A percentile compares a stretch with the other conserved stretches of the same genome.
These are phyloP conservation scores for Pseudoips prasinana DNA, from an alignment of 2,888 invertebrate species.

Conservation along the genomic window DNA sequence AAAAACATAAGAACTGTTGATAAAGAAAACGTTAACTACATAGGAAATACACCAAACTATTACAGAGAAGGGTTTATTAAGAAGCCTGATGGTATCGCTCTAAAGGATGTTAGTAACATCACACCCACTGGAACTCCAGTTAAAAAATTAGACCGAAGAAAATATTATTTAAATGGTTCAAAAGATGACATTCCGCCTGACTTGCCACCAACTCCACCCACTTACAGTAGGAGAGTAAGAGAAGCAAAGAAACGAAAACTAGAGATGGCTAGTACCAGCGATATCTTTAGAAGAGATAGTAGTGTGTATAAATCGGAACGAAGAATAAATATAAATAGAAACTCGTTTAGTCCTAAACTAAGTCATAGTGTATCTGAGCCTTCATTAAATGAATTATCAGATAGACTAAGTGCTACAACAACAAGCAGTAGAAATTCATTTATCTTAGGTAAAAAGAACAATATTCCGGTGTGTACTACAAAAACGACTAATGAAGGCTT, in stretches of 20 bases:
- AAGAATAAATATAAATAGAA: constrained; percentile 57
- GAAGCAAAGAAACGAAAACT: constrained; percentile 75
- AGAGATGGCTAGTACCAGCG: constrained; percentile 64
- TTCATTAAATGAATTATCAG: constrained; percentile 63
- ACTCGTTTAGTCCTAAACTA: constrained; percentile 46
- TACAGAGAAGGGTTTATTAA: constrained; percentile 82
- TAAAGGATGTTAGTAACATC: constrained; percentile 84
- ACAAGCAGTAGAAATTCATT: constrained; percentile 56
- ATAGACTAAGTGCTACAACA: constrained; percentile 55
- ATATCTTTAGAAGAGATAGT: constrained; percentile 60
- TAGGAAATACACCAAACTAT: constrained; percentile 82
- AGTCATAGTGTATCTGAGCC: constrained; percentile 71
- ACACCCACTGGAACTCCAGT: constrained; percentile 76
- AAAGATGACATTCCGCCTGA: constrained; percentile 63
- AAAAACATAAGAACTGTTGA: constrained; percentile 60
- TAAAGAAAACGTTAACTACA: constrained; percentile 75
- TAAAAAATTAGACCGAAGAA: constrained; percentile 56
- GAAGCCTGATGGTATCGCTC: constrained; percentile 72
- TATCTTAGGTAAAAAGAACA: constrained; percentile 36
- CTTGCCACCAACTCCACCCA: constrained; percentile 67
- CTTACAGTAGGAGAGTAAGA: constrained; percentile 71
- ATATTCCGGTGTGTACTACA: constrained; percentile 60
- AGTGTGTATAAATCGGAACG: constrained; percentile 68
- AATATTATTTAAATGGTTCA: constrained; percentile 48
- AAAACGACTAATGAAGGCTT: constrained; percentile 72